Evolutionary conservation across 2,113 vertebrate genomes (phyloP).

Genomic region (Enhydra lutris): DNA sequence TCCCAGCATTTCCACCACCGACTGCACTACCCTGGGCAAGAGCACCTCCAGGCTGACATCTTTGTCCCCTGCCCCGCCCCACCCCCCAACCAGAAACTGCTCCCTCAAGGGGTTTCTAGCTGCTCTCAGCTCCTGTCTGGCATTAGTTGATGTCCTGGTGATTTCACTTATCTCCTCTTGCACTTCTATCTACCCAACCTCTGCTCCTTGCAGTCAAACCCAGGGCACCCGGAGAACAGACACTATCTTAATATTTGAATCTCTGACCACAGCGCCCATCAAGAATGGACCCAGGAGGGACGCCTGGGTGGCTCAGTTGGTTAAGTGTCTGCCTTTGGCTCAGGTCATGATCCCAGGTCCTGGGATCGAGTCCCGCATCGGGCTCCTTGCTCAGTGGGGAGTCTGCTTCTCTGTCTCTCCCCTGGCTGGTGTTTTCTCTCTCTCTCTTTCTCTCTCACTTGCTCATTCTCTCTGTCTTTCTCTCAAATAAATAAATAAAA

Average conservation of each 20-base stretch:
- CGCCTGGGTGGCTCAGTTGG: no score
- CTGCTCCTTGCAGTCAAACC: neutral
- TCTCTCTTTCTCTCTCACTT: no score
- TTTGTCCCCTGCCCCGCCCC: neutral
- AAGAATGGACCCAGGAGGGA: neutral
- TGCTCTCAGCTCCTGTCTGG: neutral
- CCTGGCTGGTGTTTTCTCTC: no score
- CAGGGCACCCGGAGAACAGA: neutral
- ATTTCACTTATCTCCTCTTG: neutral
- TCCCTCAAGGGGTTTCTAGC: neutral
- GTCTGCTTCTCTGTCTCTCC: no score
- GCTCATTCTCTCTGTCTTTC: no score
- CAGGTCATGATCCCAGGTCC: no score
- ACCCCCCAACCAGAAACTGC: neutral
- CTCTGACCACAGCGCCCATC: neutral
- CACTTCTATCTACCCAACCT: neutral
- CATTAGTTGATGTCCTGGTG: neutral
- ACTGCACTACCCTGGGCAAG: neutral
- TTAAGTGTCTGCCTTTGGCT: no score
- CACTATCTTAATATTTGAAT: neutral
- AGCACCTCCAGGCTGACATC: neutral
- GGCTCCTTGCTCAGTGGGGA: no score
- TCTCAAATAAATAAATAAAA: no score
- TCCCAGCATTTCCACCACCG: rapidly evolving
- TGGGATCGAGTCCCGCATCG: no score